A percentile compares a stretch with the other conserved stretches of the same genome.
phyloP scores from a whole-genome alignment of 2,797 vertebrate genomes.

The Ataeniobius toweri region DNA sequence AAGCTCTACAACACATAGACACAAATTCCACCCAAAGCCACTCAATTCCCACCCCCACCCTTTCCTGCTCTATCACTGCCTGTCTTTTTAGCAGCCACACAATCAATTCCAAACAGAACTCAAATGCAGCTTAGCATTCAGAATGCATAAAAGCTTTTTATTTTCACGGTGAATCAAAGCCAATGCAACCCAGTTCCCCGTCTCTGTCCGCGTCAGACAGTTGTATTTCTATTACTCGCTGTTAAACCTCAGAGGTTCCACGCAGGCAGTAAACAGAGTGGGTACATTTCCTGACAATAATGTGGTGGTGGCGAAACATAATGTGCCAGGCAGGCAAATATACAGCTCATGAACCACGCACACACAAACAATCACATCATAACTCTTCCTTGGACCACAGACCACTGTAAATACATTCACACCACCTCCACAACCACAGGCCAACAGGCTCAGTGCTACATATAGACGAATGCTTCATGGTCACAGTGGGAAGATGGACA shows the following conservation, averaged over 20 bases:
- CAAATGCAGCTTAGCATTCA: conserved; percentile 70
- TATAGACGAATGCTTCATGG: conserved; percentile 59
- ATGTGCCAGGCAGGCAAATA: conserved; percentile 67
- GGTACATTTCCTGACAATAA: conserved; percentile 67
- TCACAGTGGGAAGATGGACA: conserved; percentile 56
- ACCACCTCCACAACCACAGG: conserved; percentile 48
- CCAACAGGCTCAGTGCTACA: conserved; percentile 52
- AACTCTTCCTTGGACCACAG: conserved; percentile 41
- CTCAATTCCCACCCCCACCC: conserved; percentile 56
- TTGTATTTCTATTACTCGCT: conserved; percentile 69
- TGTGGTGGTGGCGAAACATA: conserved; percentile 66
- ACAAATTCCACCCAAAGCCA: conserved; percentile 65
- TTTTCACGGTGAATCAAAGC: conserved; percentile 62
- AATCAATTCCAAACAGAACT: conserved; percentile 78
- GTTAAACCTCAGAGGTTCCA: conserved; percentile 66
- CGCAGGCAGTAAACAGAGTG: conserved; percentile 65
- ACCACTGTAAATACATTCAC: conserved; percentile 52
- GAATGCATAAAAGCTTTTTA: conserved; percentile 63
- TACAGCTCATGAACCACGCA: conserved; percentile 41
- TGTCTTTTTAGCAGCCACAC: conserved; percentile 73
- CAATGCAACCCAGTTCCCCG: conserved; percentile 56
- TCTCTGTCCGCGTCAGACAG: conserved; percentile 71
- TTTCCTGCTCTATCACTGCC: conserved; percentile 49
- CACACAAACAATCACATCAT: conserved; percentile 13
- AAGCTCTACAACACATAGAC: conserved; percentile 64